These are phyloP conservation scores for Muricea muricata DNA, from an alignment of 92 coral and sea anemone species.

Conservation along the genomic window DNA sequence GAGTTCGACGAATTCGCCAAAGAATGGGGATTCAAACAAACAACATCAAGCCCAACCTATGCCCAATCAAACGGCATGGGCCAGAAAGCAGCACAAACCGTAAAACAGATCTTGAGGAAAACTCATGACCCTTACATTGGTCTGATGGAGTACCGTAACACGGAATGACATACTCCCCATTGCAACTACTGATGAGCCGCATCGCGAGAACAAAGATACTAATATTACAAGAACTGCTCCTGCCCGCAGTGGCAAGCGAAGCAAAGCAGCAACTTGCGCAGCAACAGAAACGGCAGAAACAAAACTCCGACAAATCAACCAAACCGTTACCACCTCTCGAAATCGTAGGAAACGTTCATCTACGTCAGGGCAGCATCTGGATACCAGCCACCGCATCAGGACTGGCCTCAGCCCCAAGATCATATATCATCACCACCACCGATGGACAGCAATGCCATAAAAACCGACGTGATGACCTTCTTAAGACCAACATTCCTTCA, in stretches of 20 bases:
- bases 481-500: background rate
- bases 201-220: constrained; percentile 29
- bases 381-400: constrained; percentile 39
- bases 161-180: constrained; percentile 32
- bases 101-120: constrained; percentile 38
- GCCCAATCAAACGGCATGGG: constrained; percentile 41
- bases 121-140: constrained; percentile 19
- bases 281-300: constrained; percentile 37
- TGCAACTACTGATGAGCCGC: constrained; percentile 53
- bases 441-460: constrained; percentile 18
- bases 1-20: constrained; percentile 43
- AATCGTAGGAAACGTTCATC: constrained; percentile 26
- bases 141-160: constrained; percentile 31
- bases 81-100: constrained; percentile 32
- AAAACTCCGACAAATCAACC: background rate
- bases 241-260: constrained; percentile 14
- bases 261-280: constrained; percentile 24
- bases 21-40: constrained; percentile 31
- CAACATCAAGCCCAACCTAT: constrained; percentile 21
- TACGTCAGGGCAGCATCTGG: constrained; percentile 35
- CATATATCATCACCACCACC: background rate
- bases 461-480: background rate
- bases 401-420: constrained; percentile 51
- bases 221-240: constrained; percentile 40
- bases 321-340: constrained; percentile 2